Evolutionary conservation across 2,113 vertebrate genomes (phyloP).

Genomic region (Bungarus multicinctus): DNA sequence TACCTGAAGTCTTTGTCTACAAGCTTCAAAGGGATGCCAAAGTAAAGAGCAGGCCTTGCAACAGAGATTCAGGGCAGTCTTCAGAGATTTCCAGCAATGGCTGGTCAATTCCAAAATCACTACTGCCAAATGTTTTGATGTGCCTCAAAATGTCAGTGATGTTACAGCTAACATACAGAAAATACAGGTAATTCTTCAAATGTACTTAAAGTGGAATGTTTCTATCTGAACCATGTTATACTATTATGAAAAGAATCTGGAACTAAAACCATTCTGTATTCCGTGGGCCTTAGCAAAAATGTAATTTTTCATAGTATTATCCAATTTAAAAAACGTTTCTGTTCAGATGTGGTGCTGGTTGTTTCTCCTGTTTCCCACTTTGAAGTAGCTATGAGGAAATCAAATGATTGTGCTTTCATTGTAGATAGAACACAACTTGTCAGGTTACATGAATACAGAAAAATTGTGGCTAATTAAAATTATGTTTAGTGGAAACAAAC

Average conservation of each 20-base stretch:
- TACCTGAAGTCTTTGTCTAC: constrained; percentile 83
- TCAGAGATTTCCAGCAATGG: constrained; percentile 96
- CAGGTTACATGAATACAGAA: background rate
- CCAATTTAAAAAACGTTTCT: background rate
- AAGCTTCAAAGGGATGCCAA: constrained; percentile 91
- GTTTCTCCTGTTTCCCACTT: background rate
- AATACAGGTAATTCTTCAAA: constrained; percentile 80
- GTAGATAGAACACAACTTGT: background rate
- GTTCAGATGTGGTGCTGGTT: background rate
- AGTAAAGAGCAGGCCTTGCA: constrained; percentile 93
- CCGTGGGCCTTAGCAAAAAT: background rate
- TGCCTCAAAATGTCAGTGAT: constrained; percentile 86
- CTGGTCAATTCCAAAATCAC: constrained; percentile 90
- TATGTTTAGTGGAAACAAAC: background rate
- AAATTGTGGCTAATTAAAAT: background rate
- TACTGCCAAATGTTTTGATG: constrained; percentile 93
- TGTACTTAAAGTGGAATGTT: background rate
- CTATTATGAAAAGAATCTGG: background rate
- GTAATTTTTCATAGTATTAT: constrained; percentile 2
- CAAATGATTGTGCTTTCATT: background rate
- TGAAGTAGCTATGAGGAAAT: background rate
- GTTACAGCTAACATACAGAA: constrained; percentile 82
- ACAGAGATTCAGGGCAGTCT: constrained; percentile 84
- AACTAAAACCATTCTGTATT: background rate
- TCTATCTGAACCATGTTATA: background rate